Evolutionary conservation across 2,113 vertebrate genomes (phyloP), one percentile per base, ranked within the genome.

Genomic region (Struthidea cinerea): DNA sequence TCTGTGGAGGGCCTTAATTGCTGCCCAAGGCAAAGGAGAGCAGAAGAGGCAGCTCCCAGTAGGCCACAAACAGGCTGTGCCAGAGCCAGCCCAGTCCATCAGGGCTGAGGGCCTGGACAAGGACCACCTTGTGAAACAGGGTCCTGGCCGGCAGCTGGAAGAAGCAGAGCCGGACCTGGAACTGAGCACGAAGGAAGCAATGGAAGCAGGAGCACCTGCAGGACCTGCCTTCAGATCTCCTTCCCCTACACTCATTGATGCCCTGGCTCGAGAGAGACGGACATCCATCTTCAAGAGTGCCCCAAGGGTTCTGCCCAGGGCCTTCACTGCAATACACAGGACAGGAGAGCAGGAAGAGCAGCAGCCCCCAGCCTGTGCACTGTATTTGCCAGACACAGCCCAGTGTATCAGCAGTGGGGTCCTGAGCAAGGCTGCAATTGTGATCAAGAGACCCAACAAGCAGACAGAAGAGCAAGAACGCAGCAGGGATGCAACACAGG

Each of bases 371-470:
- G 65, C 19, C 37, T 5, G 16, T 24, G 32, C 13, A 35, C 3
- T 0, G 32, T 6, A 69, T n/a, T 9, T 7, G 24, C 24, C 0
- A 0, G 16, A 26, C 56, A 35, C 10, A 24, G 16, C 4, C 16
- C 56, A 26, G 12, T 23, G 3, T 42, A 3, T 15, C 44, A 60
- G 55, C 30, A n/a, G 19, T 10, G 24, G 50, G 4, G 7, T n/a
- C 30, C 19, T 50, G 19, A 70, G 32, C 16, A 23, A 42, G 55
- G 11, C 32, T 42, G 18, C 2, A 6, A 2, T 16, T 30, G 30
- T 50, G 30, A 19, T n/a, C 6, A 12, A 23, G 44, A 13, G 4
- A 42, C 5, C 7, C 30, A 41, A 60, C 10, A n/a, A n/a, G 55
- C 30, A 60, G 37, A 24, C 1, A 24, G 32, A 50, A 70, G 37